Percentiles rank a stretch among this genome's conserved stretches.
These are phyloP conservation scores for Periparus ater DNA, from an alignment of 2,797 vertebrate species.

Conservation along the genomic window DNA sequence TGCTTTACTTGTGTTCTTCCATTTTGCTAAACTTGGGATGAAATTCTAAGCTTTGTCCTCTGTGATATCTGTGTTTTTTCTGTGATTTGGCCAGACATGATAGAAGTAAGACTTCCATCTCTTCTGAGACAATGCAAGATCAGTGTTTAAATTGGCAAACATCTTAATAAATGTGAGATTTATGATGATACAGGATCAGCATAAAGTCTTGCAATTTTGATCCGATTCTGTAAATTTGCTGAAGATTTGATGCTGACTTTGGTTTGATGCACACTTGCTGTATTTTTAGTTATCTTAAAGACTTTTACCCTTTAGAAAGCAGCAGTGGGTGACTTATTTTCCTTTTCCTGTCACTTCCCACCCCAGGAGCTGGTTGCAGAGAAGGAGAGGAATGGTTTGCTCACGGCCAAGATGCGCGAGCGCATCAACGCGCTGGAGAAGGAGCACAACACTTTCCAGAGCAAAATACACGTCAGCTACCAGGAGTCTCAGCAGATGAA, in stretches of 20 bases:
- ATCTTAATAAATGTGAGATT: background rate
- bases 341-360: background rate
- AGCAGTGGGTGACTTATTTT: background rate
- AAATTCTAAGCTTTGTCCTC: background rate
- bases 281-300: background rate
- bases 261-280: background rate
- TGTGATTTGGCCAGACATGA: background rate
- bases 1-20: background rate
- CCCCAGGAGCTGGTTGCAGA: conserved; percentile 90
- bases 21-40: background rate
- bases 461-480: conserved; percentile 90
- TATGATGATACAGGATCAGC: background rate
- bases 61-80: background rate
- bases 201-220: background rate
- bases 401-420: conserved; percentile 89
- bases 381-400: conserved; percentile 88
- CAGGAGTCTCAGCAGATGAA: conserved; percentile 92
- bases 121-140: background rate
- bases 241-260: background rate
- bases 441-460: conserved; percentile 88
- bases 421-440: conserved; percentile 90
- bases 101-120: background rate
- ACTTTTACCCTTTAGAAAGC: background rate
- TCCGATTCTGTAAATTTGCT: background rate
- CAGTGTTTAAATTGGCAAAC: background rate